Percentiles rank a stretch among this genome's conserved stretches.
Evolutionary conservation across 2,113 vertebrate species (phyloP).

Genomic region (Protobothrops mucrosquamatus): DNA sequence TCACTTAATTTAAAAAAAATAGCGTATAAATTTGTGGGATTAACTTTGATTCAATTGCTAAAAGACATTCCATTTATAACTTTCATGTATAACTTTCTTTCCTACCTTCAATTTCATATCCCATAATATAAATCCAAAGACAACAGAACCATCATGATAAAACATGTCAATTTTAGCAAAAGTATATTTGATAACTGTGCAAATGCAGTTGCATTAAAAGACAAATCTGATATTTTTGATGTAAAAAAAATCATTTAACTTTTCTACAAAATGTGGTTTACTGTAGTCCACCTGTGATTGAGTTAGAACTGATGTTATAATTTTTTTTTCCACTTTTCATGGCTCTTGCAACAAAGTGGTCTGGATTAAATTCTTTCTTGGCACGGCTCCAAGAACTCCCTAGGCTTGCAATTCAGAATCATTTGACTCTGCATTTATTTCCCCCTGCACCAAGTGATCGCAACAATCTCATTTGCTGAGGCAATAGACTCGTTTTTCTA

Average conservation of each 20-base stretch:
- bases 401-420: background rate
- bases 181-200: background rate
- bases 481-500: background rate
- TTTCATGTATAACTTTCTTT: background rate
- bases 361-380: slow-evolving; percentile 34
- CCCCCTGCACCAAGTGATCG: background rate
- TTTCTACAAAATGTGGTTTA: background rate
- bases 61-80: background rate
- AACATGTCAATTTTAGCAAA: background rate
- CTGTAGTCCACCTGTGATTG: slow-evolving; percentile 12
- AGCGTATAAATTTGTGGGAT: background rate
- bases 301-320: slow-evolving; percentile 21
- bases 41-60: background rate
- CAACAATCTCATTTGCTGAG: background rate
- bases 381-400: background rate
- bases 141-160: background rate
- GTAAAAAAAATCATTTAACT: background rate
- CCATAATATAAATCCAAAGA: background rate
- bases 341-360: slow-evolving; percentile 5
- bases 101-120: background rate
- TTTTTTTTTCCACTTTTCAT: background rate
- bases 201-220: background rate
- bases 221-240: background rate
- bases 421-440: background rate
- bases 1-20: background rate